phyloP scores from a whole-genome alignment of 2,888 invertebrate species.

The Lamellibrachia columna region DNA sequence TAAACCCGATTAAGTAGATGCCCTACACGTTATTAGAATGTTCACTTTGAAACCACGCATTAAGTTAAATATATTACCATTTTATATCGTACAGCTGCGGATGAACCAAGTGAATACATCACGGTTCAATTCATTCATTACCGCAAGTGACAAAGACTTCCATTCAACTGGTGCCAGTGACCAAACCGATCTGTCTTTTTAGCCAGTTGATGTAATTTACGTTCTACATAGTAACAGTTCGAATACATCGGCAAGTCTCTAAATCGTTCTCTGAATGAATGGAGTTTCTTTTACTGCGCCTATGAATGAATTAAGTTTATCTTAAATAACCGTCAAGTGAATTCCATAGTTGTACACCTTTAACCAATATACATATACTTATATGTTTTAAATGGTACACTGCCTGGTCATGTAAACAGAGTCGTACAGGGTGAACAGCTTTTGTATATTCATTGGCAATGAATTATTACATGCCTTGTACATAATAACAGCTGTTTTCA shows the following conservation, averaged over 20 bases:
- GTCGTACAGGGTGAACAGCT: no score
- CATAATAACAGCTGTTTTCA: no score
- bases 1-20: not conserved
- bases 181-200: not conserved
- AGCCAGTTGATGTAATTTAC: not conserved
- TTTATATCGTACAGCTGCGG: not conserved
- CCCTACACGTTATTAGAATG: not conserved
- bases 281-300: not conserved
- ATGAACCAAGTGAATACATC: not conserved
- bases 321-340: no score
- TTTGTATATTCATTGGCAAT: no score
- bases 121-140: not conserved
- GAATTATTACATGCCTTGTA: no score
- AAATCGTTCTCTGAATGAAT: not conserved
- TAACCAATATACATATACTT: no score
- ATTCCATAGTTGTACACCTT: no score
- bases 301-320: not conserved
- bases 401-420: no score
- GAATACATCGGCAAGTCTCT: not conserved
- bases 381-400: no score
- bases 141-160: not conserved
- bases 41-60: not conserved
- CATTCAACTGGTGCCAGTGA: not conserved
- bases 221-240: not conserved
- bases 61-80: not conserved